Conservation (phyloP, 2,113 vertebrate genomes). For the Salvelinus alpinus region DNA sequence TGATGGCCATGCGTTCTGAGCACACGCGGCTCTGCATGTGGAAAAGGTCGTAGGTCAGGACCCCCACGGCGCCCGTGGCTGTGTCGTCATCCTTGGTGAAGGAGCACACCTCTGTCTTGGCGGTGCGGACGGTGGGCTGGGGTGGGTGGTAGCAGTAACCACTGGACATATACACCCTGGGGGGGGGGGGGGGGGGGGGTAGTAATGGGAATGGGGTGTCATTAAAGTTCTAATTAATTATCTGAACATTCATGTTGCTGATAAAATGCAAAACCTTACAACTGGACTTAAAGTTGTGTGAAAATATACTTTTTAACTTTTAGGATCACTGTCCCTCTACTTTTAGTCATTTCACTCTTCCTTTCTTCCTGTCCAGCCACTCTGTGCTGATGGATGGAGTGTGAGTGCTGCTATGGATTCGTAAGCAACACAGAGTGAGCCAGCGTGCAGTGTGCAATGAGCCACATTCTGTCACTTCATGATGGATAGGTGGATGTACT, state of each 20-base stretch:
- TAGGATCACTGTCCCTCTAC: conserved; percentile 33
- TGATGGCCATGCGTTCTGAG: conserved; percentile 60
- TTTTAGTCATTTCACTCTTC: conserved; percentile 34
- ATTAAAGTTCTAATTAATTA: neutral
- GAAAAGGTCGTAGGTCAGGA: conserved; percentile 74
- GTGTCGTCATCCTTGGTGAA: conserved; percentile 71
- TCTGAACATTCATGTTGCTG: neutral
- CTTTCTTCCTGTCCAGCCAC: conserved; percentile 38
- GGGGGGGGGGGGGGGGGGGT: neutral
- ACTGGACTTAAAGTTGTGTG: conserved; percentile 1
- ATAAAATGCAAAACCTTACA: neutral
- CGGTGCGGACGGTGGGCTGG: conserved; percentile 59
- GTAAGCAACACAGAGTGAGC: conserved; percentile 63
- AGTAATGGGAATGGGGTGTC: neutral
- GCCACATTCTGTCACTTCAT: conserved; percentile 56
- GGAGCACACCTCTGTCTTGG: conserved; percentile 64
- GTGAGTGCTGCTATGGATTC: conserved; percentile 63
- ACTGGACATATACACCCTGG: conserved; percentile 68
- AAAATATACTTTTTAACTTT: conserved; percentile 42
- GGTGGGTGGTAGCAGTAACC: conserved; percentile 67
- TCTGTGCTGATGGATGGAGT: conserved; percentile 67
- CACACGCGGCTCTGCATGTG: conserved; percentile 51
- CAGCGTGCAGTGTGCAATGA: conserved; percentile 69
- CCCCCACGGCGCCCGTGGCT: conserved; percentile 60
- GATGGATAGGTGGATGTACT: conserved; percentile 70